These are phyloP conservation scores for Sebastes wilsoni DNA, from an alignment of 2,797 vertebrate species.

Conservation along the genomic window DNA sequence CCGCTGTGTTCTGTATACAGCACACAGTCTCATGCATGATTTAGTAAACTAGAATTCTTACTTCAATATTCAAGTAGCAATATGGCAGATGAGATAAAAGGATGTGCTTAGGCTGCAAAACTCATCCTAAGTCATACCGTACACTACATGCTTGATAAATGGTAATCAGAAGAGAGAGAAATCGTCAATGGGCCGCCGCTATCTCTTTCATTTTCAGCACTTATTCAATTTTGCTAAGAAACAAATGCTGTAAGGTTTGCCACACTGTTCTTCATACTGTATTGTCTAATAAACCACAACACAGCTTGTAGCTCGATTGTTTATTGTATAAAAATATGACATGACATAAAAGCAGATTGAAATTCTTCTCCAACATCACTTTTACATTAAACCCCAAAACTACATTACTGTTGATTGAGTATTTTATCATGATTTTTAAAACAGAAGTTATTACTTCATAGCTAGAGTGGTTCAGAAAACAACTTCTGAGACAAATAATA, in stretches of 20 bases:
- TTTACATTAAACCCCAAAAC: too few species aligned
- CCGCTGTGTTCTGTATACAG: constrained; percentile 48
- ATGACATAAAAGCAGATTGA: too few species aligned
- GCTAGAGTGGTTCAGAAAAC: too few species aligned
- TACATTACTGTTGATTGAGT: too few species aligned
- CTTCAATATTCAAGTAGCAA: constrained; percentile 51
- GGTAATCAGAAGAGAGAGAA: constrained; percentile 2
- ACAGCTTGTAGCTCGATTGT: background rate
- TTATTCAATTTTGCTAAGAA: background rate
- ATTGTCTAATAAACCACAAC: background rate
- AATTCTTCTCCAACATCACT: too few species aligned
- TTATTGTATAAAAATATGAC: background rate
- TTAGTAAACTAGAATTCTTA: constrained; percentile 57
- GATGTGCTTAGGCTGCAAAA: constrained; percentile 46
- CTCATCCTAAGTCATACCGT: background rate
- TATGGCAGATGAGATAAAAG: constrained; percentile 41
- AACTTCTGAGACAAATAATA: background rate
- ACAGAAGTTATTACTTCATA: too few species aligned
- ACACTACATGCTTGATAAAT: constrained; percentile 1
- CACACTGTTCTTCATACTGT: background rate
- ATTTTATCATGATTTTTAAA: too few species aligned
- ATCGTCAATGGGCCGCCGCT: background rate
- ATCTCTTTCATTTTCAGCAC: background rate
- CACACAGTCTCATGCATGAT: constrained; percentile 67
- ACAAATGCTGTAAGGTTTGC: background rate